Base-by-base conservation (phyloP, 2,797 vertebrate genomes). In the Sebastes cheni region DNA sequence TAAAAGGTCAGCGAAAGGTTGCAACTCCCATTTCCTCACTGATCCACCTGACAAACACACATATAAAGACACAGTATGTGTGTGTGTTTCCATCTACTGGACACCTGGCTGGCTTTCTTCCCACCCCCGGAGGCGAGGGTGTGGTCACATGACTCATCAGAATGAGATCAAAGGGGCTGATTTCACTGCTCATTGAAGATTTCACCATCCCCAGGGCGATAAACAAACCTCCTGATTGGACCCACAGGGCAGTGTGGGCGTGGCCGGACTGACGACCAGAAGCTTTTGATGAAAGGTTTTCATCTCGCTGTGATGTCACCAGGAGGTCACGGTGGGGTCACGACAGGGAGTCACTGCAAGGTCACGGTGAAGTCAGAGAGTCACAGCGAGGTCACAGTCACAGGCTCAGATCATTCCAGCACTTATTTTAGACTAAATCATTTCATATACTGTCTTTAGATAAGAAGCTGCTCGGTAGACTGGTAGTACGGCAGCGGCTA, bases 61-160 rank as follows among this genome's bases (percentile, higher is more conserved):
- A 79, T 14, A 70, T 13, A 62, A 27, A 59, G 14, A 64, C 8
- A 16, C 61, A 62, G 14, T 9, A 64, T 14, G 2, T 22, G 8
- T 23, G 16, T 14, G 34, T 42, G 25, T 56, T 23, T 56, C 8
- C 14, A 29, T 32, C 5, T 42, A 7, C 22, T 23, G 62, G 30
- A 86, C 83, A 91, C 82, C 86, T 87, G 83, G 65, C 27, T 32
- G 46, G 2, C 42, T 27, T 4, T 58, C 4, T 32, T 64, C 66
- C 77, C 11, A 7, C 10, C 79, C 77, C 72, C 6, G 46, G 42
- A 79, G 84, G 77, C 32, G 0, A 59, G 74, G 87, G 86, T 25
- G 80, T 72, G 87, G 87, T 84, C 69, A 86, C 67, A 84, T 91
- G 87, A 92, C 81, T 86, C 75, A 86, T 85, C 80, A 78, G 66